Conservation (phyloP, 2,797 vertebrate species). For the Bovichtus diacanthus region DNA sequence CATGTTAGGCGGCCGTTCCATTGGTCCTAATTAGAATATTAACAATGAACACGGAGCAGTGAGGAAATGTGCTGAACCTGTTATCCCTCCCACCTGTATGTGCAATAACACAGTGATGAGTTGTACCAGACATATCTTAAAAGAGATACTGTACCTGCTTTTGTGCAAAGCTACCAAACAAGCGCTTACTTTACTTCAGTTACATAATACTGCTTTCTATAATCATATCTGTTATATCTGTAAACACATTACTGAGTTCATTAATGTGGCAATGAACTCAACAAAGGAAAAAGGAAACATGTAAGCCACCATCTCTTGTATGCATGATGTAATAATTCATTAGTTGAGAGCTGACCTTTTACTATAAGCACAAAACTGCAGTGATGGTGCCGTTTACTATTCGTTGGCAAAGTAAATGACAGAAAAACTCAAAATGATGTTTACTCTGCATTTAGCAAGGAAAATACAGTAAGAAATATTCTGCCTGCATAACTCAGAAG, state of each 20-base stretch:
- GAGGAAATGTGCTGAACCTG: constrained; percentile 57
- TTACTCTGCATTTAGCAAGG: constrained; percentile 54
- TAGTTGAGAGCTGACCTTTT: constrained; percentile 23
- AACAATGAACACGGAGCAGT: constrained; percentile 38
- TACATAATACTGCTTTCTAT: not conserved
- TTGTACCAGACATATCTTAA: constrained; percentile 25
- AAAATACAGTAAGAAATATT: constrained; percentile 12
- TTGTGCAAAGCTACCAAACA: not conserved
- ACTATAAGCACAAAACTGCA: constrained; percentile 22
- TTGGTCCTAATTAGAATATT: constrained; percentile 69
- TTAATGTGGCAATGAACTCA: not conserved
- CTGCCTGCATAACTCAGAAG: constrained; percentile 44
- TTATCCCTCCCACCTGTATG: constrained; percentile 24
- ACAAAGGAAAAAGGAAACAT: not conserved
- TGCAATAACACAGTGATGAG: constrained; percentile 8
- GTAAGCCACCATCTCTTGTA: not conserved
- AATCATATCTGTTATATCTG: not conserved
- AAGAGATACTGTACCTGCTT: not conserved
- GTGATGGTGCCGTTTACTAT: constrained; percentile 18
- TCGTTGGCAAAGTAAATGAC: not conserved
- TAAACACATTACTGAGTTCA: not conserved
- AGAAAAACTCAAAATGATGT: constrained; percentile 37
- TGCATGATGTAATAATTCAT: constrained; percentile 21
- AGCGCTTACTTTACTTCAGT: not conserved
- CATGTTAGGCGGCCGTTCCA: constrained; percentile 54